These are phyloP conservation scores for Cynodonichthys magdalenae DNA, from an alignment of 2,797 vertebrate species.

Conservation along the genomic window DNA sequence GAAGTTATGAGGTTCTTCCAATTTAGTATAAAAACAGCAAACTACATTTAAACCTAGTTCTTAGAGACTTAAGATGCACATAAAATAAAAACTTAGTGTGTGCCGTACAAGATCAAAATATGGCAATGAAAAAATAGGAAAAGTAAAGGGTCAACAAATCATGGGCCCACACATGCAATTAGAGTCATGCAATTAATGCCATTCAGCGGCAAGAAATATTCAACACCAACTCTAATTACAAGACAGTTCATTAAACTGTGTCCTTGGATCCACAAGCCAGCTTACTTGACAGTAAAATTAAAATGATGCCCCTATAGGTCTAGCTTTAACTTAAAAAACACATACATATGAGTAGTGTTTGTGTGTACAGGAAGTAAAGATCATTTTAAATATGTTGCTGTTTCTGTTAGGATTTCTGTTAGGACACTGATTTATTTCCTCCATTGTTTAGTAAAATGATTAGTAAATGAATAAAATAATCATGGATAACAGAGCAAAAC, in stretches of 20 bases:
- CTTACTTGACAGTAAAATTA: background rate
- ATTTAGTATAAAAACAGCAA: background rate
- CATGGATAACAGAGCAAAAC: too few relatives aligned
- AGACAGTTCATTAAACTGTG: slow-evolving; percentile 14
- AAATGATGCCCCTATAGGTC: slow-evolving; percentile 9
- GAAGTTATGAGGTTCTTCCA: too few relatives aligned
- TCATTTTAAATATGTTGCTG: too few relatives aligned
- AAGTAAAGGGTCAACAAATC: slow-evolving; percentile 5
- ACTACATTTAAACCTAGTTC: background rate
- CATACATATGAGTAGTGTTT: background rate
- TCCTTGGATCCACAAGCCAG: slow-evolving; percentile 4
- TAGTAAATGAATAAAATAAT: too few relatives aligned
- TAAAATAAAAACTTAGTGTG: background rate
- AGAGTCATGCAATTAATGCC: slow-evolving; percentile 20
- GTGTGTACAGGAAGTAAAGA: too few relatives aligned
- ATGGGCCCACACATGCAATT: slow-evolving; percentile 12
- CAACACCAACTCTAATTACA: slow-evolving; percentile 6
- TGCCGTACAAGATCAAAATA: background rate
- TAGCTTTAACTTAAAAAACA: background rate
- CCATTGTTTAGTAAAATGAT: too few relatives aligned
- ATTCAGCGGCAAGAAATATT: slow-evolving; percentile 24
- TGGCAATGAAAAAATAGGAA: background rate
- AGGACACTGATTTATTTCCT: too few relatives aligned
- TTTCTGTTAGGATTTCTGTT: too few relatives aligned
- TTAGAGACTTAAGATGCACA: background rate